Base-by-base conservation (phyloP, 2,888 invertebrate genomes). In the Latheticus oryzae region DNA sequence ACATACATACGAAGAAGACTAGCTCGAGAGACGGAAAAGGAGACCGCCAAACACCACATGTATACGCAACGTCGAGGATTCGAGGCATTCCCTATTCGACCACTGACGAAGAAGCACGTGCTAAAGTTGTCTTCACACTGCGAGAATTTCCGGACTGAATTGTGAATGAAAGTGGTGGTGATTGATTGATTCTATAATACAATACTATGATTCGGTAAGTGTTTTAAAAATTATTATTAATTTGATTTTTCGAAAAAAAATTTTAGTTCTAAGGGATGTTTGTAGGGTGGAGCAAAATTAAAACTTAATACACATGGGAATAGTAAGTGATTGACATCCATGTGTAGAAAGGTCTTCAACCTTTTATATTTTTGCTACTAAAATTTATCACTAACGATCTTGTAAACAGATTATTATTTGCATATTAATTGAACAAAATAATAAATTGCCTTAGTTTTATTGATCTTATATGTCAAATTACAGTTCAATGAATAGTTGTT, bases 11-110 rank as follows among this genome's bases (percentile, higher is more conserved):
- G 19, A 19, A 21, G 17, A 45, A 32, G 30, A 45, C 45, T 12
- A 30, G 19, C 30, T 26, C 15, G 7, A 42, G 40, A 21, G 40
- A 42, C 45, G 21, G 45, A 38, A 50, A 50, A 50, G 35, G 50
- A 24, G 50, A 38, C 50, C 50, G 50, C 50, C 50, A 50, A 50
- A 50, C 50, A 50, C 50, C 50, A 50, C 24, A 50, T 50, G 50
- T 50, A 50, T 50, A 50, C 50, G 50, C 50, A 50, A 30, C 45
- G 7, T 21, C 43, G 11, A n/a, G n/a, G n/a, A n/a, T n/a, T n/a
- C 15, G 16, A 5, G 50, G 38, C 52, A 52, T 52, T 52, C 42
- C 52, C 52, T 42, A 52, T 42, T 42, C 19, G 42, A 42, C 52
- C 4, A 21, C 19, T 9, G 42, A 11, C 15, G 42, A 30, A 32